A percentile compares a stretch with the other conserved stretches of the same genome.
Conservation (phyloP, 2,797 vertebrate genomes). For the Odontamblyopus lacepedii region DNA sequence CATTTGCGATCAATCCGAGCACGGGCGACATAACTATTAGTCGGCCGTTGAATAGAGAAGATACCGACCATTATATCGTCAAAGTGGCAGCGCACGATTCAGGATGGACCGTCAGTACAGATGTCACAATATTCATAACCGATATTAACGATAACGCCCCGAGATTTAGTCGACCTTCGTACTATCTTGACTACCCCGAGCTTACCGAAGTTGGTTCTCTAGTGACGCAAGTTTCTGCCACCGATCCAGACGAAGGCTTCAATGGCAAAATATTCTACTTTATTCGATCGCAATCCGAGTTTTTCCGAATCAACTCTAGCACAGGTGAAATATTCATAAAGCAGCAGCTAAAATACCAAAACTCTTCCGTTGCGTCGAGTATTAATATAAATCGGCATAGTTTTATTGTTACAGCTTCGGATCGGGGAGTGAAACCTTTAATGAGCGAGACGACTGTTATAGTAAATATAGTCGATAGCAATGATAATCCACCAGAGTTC, state of each 20-base stretch:
- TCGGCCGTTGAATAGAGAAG: slow-evolving; percentile 91
- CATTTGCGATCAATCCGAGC: slow-evolving; percentile 88
- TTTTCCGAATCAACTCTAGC: slow-evolving; percentile 92
- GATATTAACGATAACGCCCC: slow-evolving; percentile 95
- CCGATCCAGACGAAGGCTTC: slow-evolving; percentile 88
- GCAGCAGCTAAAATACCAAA: slow-evolving; percentile 90
- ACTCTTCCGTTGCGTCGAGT: slow-evolving; percentile 84
- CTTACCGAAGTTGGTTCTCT: slow-evolving; percentile 85
- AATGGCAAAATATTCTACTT: slow-evolving; percentile 97
- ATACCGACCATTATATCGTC: slow-evolving; percentile 90
- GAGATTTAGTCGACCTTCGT: slow-evolving; percentile 91
- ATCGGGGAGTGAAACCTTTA: slow-evolving; percentile 86
- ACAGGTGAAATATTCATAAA: slow-evolving; percentile 94
- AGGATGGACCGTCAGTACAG: slow-evolving; percentile 97
- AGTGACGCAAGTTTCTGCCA: slow-evolving; percentile 89
- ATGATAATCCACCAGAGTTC: slow-evolving; percentile 91
- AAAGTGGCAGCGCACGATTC: slow-evolving; percentile 95
- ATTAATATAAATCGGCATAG: slow-evolving; percentile 94
- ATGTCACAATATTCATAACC: slow-evolving; percentile 91
- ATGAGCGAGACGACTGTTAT: slow-evolving; percentile 96
- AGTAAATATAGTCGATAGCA: slow-evolving; percentile 92
- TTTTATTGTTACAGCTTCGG: slow-evolving; percentile 95
- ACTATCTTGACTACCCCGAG: slow-evolving; percentile 94
- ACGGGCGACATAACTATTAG: slow-evolving; percentile 93
- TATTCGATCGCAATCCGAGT: slow-evolving; percentile 94